A percentile compares a stretch with the other conserved stretches of the same genome.
Evolutionary conservation across 2,797 vertebrate species (phyloP).

Genomic region (Schizopygopsis malacanthus): DNA sequence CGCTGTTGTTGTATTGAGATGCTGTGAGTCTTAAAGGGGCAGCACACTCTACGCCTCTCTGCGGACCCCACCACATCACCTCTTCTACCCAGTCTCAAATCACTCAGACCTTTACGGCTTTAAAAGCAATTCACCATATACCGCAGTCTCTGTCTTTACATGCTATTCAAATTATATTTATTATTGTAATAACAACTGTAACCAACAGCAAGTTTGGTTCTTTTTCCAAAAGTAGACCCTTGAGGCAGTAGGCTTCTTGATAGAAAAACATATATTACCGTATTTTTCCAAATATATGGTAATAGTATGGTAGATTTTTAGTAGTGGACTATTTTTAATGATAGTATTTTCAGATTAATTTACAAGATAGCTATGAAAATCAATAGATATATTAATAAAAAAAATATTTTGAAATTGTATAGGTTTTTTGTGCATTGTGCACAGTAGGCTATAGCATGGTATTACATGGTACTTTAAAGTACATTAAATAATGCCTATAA

Average conservation of each 20-base stretch:
- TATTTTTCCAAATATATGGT: background rate
- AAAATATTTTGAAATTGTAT: background rate
- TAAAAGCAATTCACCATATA: conserved; percentile 16
- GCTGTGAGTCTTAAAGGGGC: conserved; percentile 56
- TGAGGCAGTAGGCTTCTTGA: background rate
- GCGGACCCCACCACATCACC: conserved; percentile 33
- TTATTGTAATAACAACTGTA: background rate
- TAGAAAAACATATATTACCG: background rate
- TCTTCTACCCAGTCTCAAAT: background rate
- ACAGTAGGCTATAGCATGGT: background rate
- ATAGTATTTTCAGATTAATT: background rate
- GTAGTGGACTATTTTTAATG: background rate
- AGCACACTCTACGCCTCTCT: conserved; percentile 42
- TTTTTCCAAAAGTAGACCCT: background rate
- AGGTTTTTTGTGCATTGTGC: background rate
- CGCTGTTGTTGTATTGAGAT: conserved; percentile 52
- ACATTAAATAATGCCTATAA: background rate
- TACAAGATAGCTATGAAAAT: background rate
- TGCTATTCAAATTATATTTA: background rate
- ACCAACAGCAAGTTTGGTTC: background rate
- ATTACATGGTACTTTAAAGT: background rate
- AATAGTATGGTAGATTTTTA: background rate
- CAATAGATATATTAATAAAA: background rate
- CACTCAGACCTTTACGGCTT: conserved; percentile 37
- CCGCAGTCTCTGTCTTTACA: conserved; percentile 15